Evolutionary conservation across 2,797 vertebrate species (phyloP).

Genomic region (Chloroceryle amazona): DNA sequence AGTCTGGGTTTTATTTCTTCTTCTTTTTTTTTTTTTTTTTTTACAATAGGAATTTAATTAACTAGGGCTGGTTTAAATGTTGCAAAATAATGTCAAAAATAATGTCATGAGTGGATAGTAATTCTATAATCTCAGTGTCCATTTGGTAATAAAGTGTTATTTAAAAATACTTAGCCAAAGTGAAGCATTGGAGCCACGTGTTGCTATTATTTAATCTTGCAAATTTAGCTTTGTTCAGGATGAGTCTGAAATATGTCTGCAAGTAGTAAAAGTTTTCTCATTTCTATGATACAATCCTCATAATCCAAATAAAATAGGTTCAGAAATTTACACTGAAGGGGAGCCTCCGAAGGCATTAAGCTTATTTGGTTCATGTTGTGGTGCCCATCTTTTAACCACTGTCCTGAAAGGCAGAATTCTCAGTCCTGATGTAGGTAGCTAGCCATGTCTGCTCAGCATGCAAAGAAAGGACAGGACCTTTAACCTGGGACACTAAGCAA

Average conservation of each 20-base stretch:
- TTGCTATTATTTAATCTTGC: neutral
- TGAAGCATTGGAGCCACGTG: neutral
- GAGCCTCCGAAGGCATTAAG: neutral
- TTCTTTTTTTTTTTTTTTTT: neutral
- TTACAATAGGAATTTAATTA: neutral
- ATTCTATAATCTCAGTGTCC: neutral
- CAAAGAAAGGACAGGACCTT: neutral
- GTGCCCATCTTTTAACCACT: neutral
- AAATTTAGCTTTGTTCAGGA: neutral
- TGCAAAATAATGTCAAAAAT: neutral
- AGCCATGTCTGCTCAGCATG: neutral
- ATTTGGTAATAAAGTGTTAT: neutral
- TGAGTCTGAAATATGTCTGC: neutral
- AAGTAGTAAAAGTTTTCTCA: neutral
- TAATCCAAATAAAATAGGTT: neutral
- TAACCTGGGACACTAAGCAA: neutral
- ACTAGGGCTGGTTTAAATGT: neutral
- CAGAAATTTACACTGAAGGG: neutral
- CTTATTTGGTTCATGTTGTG: neutral
- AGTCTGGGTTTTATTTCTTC: neutral
- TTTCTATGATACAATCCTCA: neutral
- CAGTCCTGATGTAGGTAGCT: accelerated
- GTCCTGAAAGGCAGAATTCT: accelerated
- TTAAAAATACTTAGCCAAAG: neutral
- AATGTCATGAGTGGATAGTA: neutral